Evolutionary conservation across 92 coral and sea anemone species (phyloP).

Genomic region (Metridium senile): DNA sequence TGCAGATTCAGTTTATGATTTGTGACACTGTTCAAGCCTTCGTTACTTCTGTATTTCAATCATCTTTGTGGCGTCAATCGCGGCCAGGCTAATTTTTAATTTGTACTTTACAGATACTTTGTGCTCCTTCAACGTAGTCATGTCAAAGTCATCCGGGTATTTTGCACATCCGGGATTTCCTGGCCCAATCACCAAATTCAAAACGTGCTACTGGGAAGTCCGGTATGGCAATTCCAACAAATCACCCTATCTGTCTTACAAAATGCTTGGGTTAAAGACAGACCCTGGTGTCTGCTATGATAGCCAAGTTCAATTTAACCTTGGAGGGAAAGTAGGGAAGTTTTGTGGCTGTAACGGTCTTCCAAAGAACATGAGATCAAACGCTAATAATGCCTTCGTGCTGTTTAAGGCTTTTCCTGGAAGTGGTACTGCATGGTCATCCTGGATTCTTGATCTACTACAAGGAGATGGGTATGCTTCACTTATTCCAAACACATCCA

Average conservation of each 20-base stretch:
- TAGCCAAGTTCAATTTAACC: neutral
- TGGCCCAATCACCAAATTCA: neutral
- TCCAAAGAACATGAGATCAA: neutral
- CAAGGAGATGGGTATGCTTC: constrained; percentile 20
- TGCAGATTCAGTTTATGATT: no score
- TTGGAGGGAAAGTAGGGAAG: neutral
- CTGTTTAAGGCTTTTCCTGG: neutral
- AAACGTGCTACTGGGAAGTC: neutral
- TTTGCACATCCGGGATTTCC: constrained; percentile 40
- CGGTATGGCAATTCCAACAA: neutral
- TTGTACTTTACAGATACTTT: neutral
- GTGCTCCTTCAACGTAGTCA: neutral
- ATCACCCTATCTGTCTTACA: neutral
- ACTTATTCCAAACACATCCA: neutral
- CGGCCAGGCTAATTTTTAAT: neutral
- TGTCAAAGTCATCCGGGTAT: constrained; percentile 2
- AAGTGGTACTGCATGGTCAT: neutral
- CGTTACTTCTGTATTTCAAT: no score
- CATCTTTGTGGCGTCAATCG: no score
- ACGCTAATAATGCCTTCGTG: neutral
- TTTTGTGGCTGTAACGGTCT: neutral
- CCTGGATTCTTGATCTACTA: constrained; percentile 35
- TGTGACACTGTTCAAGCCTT: no score
- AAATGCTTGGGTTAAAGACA: constrained; percentile 8
- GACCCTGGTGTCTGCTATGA: neutral